These are phyloP conservation scores for Campopleginae sp. DNA, from an alignment of 2,888 invertebrate genomes.

Conservation along the genomic window DNA sequence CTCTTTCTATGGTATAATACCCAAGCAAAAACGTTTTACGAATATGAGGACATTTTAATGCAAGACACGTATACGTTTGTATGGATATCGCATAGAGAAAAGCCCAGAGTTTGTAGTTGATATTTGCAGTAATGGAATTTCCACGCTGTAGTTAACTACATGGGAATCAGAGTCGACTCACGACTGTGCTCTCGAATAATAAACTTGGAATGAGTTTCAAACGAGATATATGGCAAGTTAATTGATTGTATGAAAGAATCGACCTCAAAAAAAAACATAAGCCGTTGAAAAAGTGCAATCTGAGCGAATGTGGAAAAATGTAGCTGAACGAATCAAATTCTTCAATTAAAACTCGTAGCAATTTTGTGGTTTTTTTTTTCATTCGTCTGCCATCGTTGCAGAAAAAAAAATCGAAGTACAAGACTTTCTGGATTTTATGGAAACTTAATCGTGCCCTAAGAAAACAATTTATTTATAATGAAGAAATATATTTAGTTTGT, in stretches of 20 bases:
- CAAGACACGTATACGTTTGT: conserved; percentile 55
- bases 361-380: too few species aligned
- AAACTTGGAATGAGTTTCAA: conserved; percentile 1
- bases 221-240: conserved; percentile 10
- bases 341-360: too few species aligned
- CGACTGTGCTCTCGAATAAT: conserved; percentile 16
- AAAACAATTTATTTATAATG: too few species aligned
- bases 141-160: conserved; percentile 13
- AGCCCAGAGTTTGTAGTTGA: conserved; percentile 44
- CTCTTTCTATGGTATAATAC: conserved; percentile 23
- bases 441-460: too few species aligned
- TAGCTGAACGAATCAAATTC: not conserved
- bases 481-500: too few species aligned
- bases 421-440: too few species aligned
- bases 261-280: not conserved
- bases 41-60: conserved; percentile 56
- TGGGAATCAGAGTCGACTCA: conserved; percentile 29
- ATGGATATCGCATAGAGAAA: conserved; percentile 25
- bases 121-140: conserved; percentile 61
- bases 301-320: too few species aligned
- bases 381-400: too few species aligned
- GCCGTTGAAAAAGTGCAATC: too few species aligned
- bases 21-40: conserved; percentile 49
- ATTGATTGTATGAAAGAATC: not conserved
- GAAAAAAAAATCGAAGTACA: too few species aligned